phyloP scores from a whole-genome alignment of 2,113 vertebrate genomes.

The Megalops atlanticus region DNA sequence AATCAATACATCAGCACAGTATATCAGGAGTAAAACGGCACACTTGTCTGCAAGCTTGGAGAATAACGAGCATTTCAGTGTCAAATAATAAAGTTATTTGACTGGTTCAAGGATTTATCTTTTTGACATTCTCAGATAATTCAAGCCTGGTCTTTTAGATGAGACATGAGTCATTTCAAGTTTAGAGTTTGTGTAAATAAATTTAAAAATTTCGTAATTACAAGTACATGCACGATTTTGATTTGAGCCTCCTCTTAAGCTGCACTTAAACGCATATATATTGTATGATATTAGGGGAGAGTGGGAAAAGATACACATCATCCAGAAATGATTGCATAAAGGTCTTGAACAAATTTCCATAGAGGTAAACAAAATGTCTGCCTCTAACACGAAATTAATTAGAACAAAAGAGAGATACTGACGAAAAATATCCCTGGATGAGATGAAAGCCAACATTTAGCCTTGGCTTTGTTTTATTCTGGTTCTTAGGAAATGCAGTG shows the following conservation, averaged over 20 bases:
- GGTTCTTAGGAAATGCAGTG: neutral
- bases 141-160: too few relatives aligned
- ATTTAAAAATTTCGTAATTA: too few relatives aligned
- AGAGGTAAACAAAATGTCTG: neutral
- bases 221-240: too few relatives aligned
- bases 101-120: too few relatives aligned
- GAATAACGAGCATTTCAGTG: neutral
- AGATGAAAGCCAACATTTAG: constrained; percentile 16
- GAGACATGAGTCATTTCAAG: too few relatives aligned
- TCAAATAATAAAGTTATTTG: too few relatives aligned
- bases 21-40: neutral
- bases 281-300: too few relatives aligned
- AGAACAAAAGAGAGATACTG: neutral
- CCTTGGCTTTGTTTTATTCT: constrained; percentile 12
- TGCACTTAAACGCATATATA: too few relatives aligned
- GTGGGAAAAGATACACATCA: too few relatives aligned
- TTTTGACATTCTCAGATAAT: too few relatives aligned
- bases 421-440: neutral
- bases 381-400: neutral
- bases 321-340: neutral
- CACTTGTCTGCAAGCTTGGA: neutral
- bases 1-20: neutral
- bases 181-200: too few relatives aligned
- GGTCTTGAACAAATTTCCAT: neutral
- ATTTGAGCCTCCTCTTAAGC: too few relatives aligned